These are phyloP conservation scores for Cetonia aurata DNA, from an alignment of 2,888 invertebrate genomes.

Conservation along the genomic window DNA sequence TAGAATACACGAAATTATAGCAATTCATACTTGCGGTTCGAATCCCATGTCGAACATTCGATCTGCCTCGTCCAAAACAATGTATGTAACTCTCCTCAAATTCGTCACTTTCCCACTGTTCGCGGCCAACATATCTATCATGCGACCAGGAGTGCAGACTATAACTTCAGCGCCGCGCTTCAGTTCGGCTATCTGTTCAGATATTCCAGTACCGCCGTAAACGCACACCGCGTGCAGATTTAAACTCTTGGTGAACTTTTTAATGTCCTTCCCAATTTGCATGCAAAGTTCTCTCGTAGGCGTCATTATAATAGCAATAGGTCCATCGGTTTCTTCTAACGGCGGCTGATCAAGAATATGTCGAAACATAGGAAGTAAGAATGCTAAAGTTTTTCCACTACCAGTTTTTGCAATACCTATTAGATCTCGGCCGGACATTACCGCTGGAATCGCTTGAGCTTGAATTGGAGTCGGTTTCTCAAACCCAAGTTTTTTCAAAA, in stretches of 20 bases:
- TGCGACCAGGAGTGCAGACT: slow-evolving; percentile 98
- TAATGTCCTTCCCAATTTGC: slow-evolving; percentile 98
- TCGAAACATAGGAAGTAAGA: slow-evolving; percentile 96
- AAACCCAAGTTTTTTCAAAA: slow-evolving; percentile 89
- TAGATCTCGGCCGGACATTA: slow-evolving; percentile 96
- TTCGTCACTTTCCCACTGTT: slow-evolving; percentile 99
- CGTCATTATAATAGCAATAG: slow-evolving; percentile 96
- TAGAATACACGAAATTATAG: too few species aligned
- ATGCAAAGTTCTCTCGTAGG: slow-evolving; percentile 98
- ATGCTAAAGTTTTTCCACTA: slow-evolving; percentile 98
- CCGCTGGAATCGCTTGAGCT: slow-evolving; percentile 95
- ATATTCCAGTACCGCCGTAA: slow-evolving; percentile 98
- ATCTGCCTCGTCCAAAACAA: slow-evolving; percentile 98
- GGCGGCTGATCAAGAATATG: slow-evolving; percentile 96
- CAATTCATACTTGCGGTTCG: slow-evolving; percentile 81
- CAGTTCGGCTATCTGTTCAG: slow-evolving; percentile 92
- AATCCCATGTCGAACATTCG: slow-evolving; percentile 99
- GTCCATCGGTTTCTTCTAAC: slow-evolving; percentile 97
- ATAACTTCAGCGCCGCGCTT: slow-evolving; percentile 98
- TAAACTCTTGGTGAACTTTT: slow-evolving; percentile 91
- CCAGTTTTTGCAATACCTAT: slow-evolving; percentile 99
- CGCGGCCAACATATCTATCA: slow-evolving; percentile 99
- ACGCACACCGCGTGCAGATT: slow-evolving; percentile 93
- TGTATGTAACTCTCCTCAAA: slow-evolving; percentile 94
- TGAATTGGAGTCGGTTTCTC: slow-evolving; percentile 99